Conservation (phyloP, 2,113 vertebrate genomes). For the Coregonus clupeaformis region DNA sequence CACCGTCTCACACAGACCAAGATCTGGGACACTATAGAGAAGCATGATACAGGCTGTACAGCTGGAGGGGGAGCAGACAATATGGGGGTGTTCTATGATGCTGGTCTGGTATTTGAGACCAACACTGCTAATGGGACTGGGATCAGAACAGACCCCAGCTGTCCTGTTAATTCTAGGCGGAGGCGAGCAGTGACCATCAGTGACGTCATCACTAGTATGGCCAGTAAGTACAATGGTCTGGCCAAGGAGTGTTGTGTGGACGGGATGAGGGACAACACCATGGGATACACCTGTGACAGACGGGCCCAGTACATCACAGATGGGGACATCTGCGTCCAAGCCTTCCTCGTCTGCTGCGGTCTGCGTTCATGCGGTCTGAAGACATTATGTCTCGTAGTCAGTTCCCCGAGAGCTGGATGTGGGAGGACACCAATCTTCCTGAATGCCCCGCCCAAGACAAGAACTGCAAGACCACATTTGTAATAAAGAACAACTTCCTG, state of each 20-base stretch:
- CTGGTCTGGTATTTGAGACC: slow-evolving; percentile 71
- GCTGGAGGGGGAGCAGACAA: slow-evolving; percentile 71
- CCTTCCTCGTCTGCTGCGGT: slow-evolving; percentile 83
- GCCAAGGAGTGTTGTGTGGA: slow-evolving; percentile 78
- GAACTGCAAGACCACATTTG: slow-evolving; percentile 45
- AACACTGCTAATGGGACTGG: slow-evolving; percentile 51
- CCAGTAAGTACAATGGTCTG: slow-evolving; percentile 37
- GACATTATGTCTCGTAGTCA: slow-evolving; percentile 57
- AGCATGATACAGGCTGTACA: slow-evolving; percentile 76
- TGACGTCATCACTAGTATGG: slow-evolving; percentile 51
- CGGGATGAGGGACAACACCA: slow-evolving; percentile 73
- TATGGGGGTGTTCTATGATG: slow-evolving; percentile 73
- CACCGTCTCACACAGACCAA: slow-evolving; percentile 77
- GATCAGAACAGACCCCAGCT: slow-evolving; percentile 63
- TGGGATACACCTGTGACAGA: slow-evolving; percentile 71
- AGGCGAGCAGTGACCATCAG: slow-evolving; percentile 48
- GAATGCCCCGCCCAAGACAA: slow-evolving; percentile 10
- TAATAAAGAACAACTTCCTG: slow-evolving; percentile 43
- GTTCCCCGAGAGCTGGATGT: slow-evolving; percentile 74
- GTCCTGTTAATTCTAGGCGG: slow-evolving; percentile 14
- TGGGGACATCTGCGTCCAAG: slow-evolving; percentile 57
- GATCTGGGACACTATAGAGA: slow-evolving; percentile 78
- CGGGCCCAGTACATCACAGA: slow-evolving; percentile 72
- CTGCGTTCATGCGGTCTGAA: slow-evolving; percentile 50
- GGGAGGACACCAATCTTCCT: slow-evolving; percentile 53